Conservation (phyloP, 1,140 invertebrate genomes). For the Pogonomyrmex californicus region DNA sequence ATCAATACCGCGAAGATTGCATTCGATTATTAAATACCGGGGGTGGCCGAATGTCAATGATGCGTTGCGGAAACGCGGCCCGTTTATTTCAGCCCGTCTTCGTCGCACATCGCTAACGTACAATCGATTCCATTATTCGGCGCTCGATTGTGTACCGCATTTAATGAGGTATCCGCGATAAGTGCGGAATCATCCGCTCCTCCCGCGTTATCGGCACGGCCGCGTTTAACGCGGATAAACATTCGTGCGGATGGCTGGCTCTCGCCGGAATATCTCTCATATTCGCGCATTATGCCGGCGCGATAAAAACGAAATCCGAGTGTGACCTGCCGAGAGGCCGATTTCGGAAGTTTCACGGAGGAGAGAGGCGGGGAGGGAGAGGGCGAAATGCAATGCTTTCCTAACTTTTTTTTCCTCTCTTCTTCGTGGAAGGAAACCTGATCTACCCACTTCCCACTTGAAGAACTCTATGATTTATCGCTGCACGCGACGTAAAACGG, state of each 20-base stretch:
- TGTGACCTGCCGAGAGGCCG: background rate
- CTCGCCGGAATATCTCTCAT: background rate
- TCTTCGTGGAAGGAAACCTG: background rate
- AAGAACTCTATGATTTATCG: conserved; percentile 56
- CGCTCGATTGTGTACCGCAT: background rate
- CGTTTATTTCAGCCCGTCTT: conserved; percentile 25
- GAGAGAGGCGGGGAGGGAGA: background rate
- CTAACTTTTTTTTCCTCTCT: background rate
- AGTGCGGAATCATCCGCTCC: conserved; percentile 18
- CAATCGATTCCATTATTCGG: conserved; percentile 22
- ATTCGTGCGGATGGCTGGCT: background rate
- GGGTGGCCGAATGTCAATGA: background rate
- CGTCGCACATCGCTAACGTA: background rate
- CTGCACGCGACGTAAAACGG: conserved; percentile 1
- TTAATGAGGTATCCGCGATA: conserved; percentile 37
- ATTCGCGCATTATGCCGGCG: background rate
- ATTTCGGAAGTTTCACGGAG: conserved; percentile 10
- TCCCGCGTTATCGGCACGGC: background rate
- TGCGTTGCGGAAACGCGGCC: background rate
- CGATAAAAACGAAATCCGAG: conserved; percentile 13
- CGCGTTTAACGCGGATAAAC: conserved; percentile 17
- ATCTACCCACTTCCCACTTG: background rate
- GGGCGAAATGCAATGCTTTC: background rate
- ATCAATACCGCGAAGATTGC: conserved; percentile 15
- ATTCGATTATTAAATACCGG: conserved; percentile 2